Evolutionary conservation across 64 coral and sea anemone genomes (phyloP).

Genomic region (Orbicella faveolata): DNA sequence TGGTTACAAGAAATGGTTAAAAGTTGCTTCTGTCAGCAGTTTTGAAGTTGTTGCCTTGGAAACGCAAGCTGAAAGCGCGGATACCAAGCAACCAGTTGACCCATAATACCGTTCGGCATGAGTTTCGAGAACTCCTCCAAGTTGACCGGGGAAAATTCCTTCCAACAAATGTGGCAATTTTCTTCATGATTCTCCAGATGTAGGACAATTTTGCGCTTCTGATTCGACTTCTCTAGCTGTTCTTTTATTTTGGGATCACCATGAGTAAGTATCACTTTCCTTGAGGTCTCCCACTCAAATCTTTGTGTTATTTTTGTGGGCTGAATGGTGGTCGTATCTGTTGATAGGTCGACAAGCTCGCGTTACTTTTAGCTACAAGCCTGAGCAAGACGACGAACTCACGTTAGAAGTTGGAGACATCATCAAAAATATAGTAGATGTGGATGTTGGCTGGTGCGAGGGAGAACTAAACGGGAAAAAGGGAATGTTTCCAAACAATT

Average conservation of each 20-base stretch:
- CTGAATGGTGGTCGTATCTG: background rate
- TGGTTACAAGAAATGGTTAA: too few relatives aligned
- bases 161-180: background rate
- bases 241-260: constrained; percentile 7
- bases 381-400: constrained; percentile 61
- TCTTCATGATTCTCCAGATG: constrained; percentile 8
- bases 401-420: constrained; percentile 60
- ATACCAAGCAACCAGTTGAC: background rate
- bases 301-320: background rate
- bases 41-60: background rate
- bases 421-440: constrained; percentile 58
- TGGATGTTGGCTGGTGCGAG: constrained; percentile 80
- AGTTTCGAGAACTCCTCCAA: background rate
- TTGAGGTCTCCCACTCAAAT: background rate
- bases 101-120: background rate
- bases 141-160: constrained; percentile 8
- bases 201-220: background rate
- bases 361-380: constrained; percentile 70
- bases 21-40: background rate
- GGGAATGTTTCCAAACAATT: constrained; percentile 83
- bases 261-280: constrained; percentile 25
- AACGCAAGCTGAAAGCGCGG: background rate
- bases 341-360: constrained; percentile 60
- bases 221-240: background rate
- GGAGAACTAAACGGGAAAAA: constrained; percentile 65